These are phyloP conservation scores for Drosophila truncata DNA, from an alignment of 1,140 invertebrate genomes.

Conservation along the genomic window DNA sequence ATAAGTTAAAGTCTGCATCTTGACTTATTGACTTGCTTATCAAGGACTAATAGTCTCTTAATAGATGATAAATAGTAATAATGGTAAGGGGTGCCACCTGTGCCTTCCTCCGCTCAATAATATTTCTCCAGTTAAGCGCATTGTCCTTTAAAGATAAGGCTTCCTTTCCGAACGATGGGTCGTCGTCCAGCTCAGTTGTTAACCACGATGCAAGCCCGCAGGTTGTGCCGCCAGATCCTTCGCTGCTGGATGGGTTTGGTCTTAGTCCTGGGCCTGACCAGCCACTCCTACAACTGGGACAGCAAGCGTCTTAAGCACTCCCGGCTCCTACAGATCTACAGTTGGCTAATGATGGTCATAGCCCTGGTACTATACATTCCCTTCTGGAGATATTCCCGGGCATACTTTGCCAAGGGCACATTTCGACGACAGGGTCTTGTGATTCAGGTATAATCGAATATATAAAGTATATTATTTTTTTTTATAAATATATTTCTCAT, in stretches of 20 bases:
- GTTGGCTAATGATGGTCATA: slow-evolving; percentile 5
- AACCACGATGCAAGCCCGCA: slow-evolving; percentile 13
- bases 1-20: not conserved
- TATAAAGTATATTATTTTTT: not conserved
- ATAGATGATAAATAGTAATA: not conserved
- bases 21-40: not conserved
- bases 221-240: slow-evolving; percentile 17
- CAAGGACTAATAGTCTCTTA: not conserved
- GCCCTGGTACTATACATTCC: not conserved
- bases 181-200: not conserved
- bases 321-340: not conserved
- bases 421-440: slow-evolving; percentile 20
- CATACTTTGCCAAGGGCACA: slow-evolving; percentile 6
- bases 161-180: not conserved
- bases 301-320: slow-evolving; percentile 1
- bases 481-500: not conserved
- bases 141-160: not conserved
- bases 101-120: not conserved
- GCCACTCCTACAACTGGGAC: not conserved
- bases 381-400: not conserved
- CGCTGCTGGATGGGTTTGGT: slow-evolving; percentile 17
- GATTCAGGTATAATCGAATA: not conserved
- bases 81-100: not conserved
- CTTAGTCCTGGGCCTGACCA: slow-evolving; percentile 15
- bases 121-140: not conserved